Percentiles rank a stretch among this genome's conserved stretches.
These are phyloP conservation scores for Euwallacea fornicatus DNA, from an alignment of 1,140 invertebrate species.

Conservation along the genomic window DNA sequence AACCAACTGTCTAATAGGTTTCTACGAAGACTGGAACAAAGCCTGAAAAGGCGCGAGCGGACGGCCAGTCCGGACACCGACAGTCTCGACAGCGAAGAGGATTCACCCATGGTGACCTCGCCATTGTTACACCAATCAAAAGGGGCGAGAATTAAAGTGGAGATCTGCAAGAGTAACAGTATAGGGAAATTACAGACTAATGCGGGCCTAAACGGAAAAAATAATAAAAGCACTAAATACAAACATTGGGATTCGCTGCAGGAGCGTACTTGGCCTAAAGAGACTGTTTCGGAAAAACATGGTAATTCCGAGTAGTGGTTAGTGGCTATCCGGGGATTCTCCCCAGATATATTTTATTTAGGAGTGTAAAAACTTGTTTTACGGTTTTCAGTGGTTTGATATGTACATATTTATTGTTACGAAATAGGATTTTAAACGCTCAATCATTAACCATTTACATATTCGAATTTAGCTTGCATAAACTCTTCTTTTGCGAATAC, in stretches of 20 bases:
- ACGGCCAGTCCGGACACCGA: slow-evolving; percentile 55
- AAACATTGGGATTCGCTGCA: slow-evolving; percentile 45
- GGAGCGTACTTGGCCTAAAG: slow-evolving; percentile 45
- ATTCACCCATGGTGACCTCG: slow-evolving; percentile 61
- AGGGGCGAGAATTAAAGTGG: slow-evolving; percentile 38
- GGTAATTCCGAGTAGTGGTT: slow-evolving; percentile 49
- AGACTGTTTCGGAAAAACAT: slow-evolving; percentile 45
- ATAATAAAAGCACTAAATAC: slow-evolving; percentile 41
- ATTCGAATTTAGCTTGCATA: slow-evolving; percentile 1
- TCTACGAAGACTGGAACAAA: slow-evolving; percentile 61
- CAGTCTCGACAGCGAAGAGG: slow-evolving; percentile 62
- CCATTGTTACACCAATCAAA: slow-evolving; percentile 56
- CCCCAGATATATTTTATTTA: too few relatives aligned
- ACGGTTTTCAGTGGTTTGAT: too few relatives aligned
- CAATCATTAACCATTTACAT: slow-evolving; percentile 11
- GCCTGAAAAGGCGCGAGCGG: slow-evolving; percentile 62
- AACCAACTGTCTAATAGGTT: slow-evolving; percentile 51
- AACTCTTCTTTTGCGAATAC: slow-evolving; percentile 6
- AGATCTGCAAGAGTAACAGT: slow-evolving; percentile 56
- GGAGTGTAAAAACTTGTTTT: too few relatives aligned
- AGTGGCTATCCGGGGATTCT: background rate
- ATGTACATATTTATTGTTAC: too few relatives aligned
- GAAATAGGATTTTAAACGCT: slow-evolving; percentile 11
- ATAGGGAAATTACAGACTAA: slow-evolving; percentile 53
- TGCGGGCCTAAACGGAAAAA: slow-evolving; percentile 20